phyloP scores from a whole-genome alignment of 2,888 invertebrate species.

The Rotaria macrura region DNA sequence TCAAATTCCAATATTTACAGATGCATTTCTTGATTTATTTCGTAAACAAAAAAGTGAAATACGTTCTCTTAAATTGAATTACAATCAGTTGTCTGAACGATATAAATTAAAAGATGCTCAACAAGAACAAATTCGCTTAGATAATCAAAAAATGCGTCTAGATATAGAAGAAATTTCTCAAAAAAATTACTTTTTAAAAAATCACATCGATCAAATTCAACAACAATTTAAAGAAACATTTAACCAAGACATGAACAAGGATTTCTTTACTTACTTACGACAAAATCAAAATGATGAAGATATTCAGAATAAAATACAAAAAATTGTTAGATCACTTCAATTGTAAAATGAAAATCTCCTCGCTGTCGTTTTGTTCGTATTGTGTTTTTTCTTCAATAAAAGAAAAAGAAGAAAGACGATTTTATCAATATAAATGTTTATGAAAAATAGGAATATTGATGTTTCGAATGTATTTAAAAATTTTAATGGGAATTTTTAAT shows the following conservation, averaged over 20 bases:
- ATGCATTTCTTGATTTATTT: not conserved
- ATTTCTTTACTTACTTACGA: not conserved
- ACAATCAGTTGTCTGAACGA: not conserved
- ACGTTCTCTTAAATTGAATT: not conserved
- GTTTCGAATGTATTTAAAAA: too few species aligned
- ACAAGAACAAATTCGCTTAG: not conserved
- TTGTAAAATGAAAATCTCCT: not conserved
- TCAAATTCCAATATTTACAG: not conserved
- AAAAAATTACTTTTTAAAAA: not conserved
- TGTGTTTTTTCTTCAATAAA: not conserved
- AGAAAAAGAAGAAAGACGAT: too few species aligned
- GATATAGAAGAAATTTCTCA: not conserved
- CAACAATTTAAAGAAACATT: not conserved
- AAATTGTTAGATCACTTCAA: not conserved
- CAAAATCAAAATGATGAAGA: not conserved
- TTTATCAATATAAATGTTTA: too few species aligned
- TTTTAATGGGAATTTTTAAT: too few species aligned
- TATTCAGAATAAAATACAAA: not conserved
- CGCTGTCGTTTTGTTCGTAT: not conserved
- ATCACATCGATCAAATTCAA: not conserved
- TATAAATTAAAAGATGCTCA: not conserved
- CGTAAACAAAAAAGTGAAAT: constrained; percentile 3
- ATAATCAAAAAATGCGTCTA: not conserved
- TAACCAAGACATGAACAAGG: not conserved
- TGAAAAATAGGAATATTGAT: too few species aligned